A percentile compares a stretch with the other conserved stretches of the same genome.
These are phyloP conservation scores for Probosciger aterrimus DNA, from an alignment of 2,113 vertebrate species.

Conservation along the genomic window DNA sequence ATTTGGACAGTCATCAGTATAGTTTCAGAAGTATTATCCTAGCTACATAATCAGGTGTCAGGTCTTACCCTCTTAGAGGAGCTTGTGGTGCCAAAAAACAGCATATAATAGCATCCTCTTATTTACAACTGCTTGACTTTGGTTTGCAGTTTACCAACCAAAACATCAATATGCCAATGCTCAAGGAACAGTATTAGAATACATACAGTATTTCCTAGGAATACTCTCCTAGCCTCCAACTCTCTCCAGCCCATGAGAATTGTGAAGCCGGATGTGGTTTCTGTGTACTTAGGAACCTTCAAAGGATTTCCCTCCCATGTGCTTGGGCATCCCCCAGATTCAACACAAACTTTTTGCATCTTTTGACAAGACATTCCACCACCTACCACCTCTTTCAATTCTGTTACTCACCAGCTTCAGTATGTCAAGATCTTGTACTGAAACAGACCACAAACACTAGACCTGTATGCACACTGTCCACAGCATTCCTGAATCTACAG, in stretches of 20 bases:
- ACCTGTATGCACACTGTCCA: neutral
- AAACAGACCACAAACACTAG: neutral
- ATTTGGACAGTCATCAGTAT: neutral
- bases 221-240: neutral
- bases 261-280: neutral
- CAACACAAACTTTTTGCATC: neutral
- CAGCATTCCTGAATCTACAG: neutral
- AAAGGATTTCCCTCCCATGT: neutral
- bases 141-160: neutral
- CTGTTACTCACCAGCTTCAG: neutral
- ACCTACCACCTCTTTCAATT: neutral
- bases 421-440: neutral
- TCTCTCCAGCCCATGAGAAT: neutral
- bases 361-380: neutral
- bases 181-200: neutral
- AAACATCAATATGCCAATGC: neutral
- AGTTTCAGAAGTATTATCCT: neutral
- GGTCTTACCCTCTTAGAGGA: neutral
- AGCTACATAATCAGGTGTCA: neutral
- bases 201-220: rapidly evolving
- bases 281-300: neutral
- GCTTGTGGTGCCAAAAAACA: neutral
- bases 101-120: neutral
- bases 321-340: neutral
- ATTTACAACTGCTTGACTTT: neutral